These are phyloP conservation scores for Thymelicus acteon DNA, from an alignment of 2,888 invertebrate species.

Conservation along the genomic window DNA sequence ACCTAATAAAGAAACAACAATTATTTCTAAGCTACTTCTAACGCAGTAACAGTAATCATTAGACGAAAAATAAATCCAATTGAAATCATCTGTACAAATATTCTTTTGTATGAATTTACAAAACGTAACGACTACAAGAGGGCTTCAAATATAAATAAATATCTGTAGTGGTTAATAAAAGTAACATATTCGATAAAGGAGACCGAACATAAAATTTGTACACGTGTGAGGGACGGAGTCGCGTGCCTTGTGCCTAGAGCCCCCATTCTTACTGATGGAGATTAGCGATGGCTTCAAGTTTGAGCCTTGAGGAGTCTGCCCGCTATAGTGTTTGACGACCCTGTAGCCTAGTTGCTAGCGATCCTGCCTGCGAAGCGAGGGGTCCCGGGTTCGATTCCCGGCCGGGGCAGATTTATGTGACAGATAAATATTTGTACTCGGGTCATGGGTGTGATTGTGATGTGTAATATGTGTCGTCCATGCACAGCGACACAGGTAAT, in stretches of 20 bases:
- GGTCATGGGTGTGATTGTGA: no score
- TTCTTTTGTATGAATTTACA: not conserved
- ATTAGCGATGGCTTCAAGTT: not conserved
- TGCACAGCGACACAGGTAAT: no score
- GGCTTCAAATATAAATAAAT: slow-evolving; percentile 19
- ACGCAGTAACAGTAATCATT: not conserved
- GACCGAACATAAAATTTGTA: slow-evolving; percentile 28
- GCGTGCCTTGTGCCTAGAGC: not conserved
- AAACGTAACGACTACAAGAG: slow-evolving; percentile 6
- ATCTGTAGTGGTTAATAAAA: slow-evolving; percentile 29
- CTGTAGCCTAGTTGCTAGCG: no score
- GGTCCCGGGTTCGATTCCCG: no score
- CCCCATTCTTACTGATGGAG: not conserved
- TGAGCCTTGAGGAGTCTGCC: no score
- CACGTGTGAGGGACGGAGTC: slow-evolving; percentile 26
- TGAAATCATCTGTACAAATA: slow-evolving; percentile 1
- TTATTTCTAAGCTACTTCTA: no score
- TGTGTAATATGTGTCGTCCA: no score
- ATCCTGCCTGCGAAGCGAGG: no score
- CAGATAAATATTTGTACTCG: no score
- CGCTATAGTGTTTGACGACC: no score
- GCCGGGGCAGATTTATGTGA: no score
- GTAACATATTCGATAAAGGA: slow-evolving; percentile 29
- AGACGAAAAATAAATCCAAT: not conserved
- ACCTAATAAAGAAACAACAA: no score